Evolutionary conservation across 2,888 invertebrate species (phyloP), one percentile per base, ranked within the genome.

Genomic region (Argynnis bischoffii): DNA sequence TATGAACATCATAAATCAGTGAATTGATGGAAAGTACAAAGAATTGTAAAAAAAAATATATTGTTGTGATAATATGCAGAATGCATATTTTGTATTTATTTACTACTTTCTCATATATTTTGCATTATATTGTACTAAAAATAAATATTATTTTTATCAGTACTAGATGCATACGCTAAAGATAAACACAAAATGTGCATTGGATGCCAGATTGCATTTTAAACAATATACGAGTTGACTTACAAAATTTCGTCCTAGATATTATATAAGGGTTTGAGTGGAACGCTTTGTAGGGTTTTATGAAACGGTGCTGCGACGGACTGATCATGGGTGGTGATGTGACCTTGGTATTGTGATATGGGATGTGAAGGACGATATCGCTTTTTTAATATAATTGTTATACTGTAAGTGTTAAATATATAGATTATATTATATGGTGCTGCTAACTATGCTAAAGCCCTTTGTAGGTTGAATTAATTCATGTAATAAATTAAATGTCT

Each of bases 391-490:
- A 81, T 84, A 83, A 85, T 85, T 88, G 87, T 87, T 86, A 82
- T 85, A 78, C 75, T 78, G 67, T 90, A 90, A 89, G 88, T 90
- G 90, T 91, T 90, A 87, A 85, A 85, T 88, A 87, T 84, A 86
- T 86, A 83, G 78, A 82, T 78, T 83, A 61, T 61, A 61, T 61
- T 61, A 61, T 61, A 51, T 51, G 51, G 51, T 51, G 51, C 51
- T 41, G 15, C 35, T 35, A 53, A 61, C 16, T 50, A 61, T 61
- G 14, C 61, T 61, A 35, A 61, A 35, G 18, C 16, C 18, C 11
- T 61, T 41, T 15, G 21, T 35, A 15, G 18, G 15, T 50, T 18
- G 6, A n/a, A 60, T 51, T n/a, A 16, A 60, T 26, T n/a, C 31
- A 50, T 50, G n/a, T 31, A 51, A 18, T 53, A 41, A 31, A 53